Evolutionary conservation across 2,113 vertebrate species (phyloP).

Genomic region (Columba janthina): DNA sequence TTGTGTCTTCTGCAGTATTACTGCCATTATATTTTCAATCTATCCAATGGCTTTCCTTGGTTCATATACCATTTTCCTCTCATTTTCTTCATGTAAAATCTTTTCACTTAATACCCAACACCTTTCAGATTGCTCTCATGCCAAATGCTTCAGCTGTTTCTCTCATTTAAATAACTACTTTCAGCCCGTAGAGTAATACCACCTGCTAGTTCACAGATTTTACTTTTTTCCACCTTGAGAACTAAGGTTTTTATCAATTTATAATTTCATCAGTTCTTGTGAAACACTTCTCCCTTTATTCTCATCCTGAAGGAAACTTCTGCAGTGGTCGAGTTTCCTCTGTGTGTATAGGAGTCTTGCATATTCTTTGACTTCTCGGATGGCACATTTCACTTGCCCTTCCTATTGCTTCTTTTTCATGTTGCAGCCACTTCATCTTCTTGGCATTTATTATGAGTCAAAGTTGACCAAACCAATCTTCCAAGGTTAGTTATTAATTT

Average conservation of each 20-base stretch:
- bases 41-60: not conserved
- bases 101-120: not conserved
- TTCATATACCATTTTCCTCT: not conserved
- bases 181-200: not conserved
- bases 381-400: not conserved
- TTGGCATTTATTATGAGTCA: slow-evolving; percentile 55
- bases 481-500: slow-evolving; percentile 59
- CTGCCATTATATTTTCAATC: not conserved
- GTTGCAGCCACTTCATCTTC: slow-evolving; percentile 18
- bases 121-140: not conserved
- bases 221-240: not conserved
- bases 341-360: not conserved
- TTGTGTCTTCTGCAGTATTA: not conserved
- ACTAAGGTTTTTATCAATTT: not conserved
- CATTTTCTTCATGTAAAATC: not conserved
- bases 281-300: not conserved
- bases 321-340: not conserved
- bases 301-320: not conserved
- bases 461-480: slow-evolving; percentile 59
- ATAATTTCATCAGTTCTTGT: not conserved
- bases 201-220: not conserved
- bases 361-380: not conserved
- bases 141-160: not conserved
- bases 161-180: not conserved
- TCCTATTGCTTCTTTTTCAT: not conserved